These are phyloP conservation scores for Siderastrea siderea DNA, from an alignment of 92 coral and sea anemone genomes.

Conservation along the genomic window DNA sequence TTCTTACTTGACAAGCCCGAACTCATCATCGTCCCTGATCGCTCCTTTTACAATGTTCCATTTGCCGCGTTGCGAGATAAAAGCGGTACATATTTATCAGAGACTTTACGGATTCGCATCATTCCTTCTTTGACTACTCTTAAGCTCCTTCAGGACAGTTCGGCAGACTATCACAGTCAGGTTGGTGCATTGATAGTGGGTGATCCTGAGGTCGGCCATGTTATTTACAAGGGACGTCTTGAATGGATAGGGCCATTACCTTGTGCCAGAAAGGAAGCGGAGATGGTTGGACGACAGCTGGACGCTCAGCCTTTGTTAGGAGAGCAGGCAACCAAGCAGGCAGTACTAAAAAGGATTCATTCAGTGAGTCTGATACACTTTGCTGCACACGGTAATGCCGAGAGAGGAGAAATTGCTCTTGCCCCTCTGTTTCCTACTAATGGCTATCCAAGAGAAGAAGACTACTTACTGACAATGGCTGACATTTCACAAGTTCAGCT, in stretches of 20 bases:
- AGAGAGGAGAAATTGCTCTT: slow-evolving; percentile 17
- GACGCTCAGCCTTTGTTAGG: slow-evolving; percentile 11
- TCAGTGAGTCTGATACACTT: slow-evolving; percentile 13
- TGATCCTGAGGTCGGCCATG: slow-evolving; percentile 1
- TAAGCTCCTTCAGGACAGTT: slow-evolving; percentile 1
- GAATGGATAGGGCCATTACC: not conserved
- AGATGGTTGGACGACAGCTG: not conserved
- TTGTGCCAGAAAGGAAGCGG: not conserved
- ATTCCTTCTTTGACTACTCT: slow-evolving; percentile 15
- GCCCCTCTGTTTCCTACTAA: not conserved
- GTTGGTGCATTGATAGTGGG: not conserved
- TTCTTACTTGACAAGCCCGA: not conserved
- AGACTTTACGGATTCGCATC: slow-evolving; percentile 7
- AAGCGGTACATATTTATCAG: not conserved
- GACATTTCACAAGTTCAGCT: slow-evolving; percentile 17
- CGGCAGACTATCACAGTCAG: slow-evolving; percentile 6
- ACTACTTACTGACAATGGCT: not conserved
- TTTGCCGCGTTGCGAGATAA: not conserved
- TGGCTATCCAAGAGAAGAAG: not conserved
- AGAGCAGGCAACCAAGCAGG: slow-evolving; percentile 8
- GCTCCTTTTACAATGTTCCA: slow-evolving; percentile 2
- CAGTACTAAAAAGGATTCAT: not conserved
- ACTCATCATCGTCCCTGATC: not conserved
- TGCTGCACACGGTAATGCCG: slow-evolving; percentile 5
- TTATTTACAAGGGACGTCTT: not conserved